Evolutionary conservation across 2,797 vertebrate genomes (phyloP), one percentile per base, ranked within the genome.

Genomic region (Eptatretus atami): DNA sequence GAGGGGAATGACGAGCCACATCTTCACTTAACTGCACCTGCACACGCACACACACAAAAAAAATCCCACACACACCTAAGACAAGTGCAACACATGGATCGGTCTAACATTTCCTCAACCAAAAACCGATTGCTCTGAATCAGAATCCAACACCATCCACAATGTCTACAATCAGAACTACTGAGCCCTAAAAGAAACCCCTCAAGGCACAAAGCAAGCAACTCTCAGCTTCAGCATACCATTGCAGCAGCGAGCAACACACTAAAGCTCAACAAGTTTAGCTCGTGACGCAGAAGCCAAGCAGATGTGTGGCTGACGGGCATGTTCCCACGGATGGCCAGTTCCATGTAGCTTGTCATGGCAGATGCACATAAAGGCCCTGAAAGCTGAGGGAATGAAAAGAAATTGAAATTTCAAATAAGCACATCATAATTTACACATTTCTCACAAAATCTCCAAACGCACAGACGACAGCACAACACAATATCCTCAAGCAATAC

Each of bases 251-350:
- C 76, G 68, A 98, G 70, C 0, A 69, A 66, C 52, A 99, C 75
- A 52, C 84, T 76, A 52, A 83, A 75, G 72, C 84, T 85, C 64
- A 92, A 80, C 65, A 99, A 77, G 68, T 88, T 82, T 74, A 84
- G 81, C 57, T 99, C 92, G 1, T 96, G 86, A 63, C 75, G 79
- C 54, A 93, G 74, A 63, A 88, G 75, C 92, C 87, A 96, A 0
- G 72, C 76, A 14, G 74, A 78, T 69, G 72, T 72, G 53, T 78
- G 75, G 64, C 79, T 82, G 66, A 86, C 66, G 4, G 69, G 71
- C 44, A 81, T 80, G 13, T 67, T 68, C 19, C 57, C 12, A 5
- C 4, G 6, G 31, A 44, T 44, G 2, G 31, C 31, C 31, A 44
- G 31, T 8, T 44, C 31, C 31, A 44, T 44, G 31, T 44, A 44